phyloP scores from a whole-genome alignment of 2,113 vertebrate species.

The Rhynchomys soricoides region DNA sequence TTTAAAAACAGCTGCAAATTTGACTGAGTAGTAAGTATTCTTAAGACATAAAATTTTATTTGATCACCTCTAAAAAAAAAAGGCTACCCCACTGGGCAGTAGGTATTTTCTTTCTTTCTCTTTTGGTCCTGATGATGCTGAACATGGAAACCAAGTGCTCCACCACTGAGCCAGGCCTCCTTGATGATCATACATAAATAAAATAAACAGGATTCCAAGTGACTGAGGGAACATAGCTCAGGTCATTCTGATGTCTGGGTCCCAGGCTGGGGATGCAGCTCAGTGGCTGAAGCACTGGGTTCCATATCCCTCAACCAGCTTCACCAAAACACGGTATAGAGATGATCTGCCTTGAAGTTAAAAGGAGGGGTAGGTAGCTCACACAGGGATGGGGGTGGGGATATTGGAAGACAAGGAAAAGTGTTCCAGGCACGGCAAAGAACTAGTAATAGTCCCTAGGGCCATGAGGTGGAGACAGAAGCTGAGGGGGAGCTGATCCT shows the following conservation, averaged over 20 bases:
- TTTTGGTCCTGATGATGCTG: not conserved
- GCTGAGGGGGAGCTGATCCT: not conserved
- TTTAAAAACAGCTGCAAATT: not conserved
- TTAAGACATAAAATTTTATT: not conserved
- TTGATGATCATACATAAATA: not conserved
- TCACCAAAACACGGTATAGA: not conserved
- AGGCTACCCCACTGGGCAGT: not conserved
- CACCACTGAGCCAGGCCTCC: not conserved
- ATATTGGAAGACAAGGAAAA: not conserved
- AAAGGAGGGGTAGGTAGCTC: too few relatives aligned
- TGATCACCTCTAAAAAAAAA: not conserved
- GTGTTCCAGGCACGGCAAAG: not conserved
- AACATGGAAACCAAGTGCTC: not conserved
- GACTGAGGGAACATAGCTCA: rapidly evolving
- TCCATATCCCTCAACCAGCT: too few relatives aligned
- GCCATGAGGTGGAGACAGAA: not conserved
- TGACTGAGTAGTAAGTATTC: not conserved
- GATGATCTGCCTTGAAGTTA: rapidly evolving
- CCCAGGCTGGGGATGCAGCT: too few relatives aligned
- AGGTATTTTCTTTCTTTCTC: not conserved
- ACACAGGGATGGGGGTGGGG: not conserved
- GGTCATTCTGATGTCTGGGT: not conserved
- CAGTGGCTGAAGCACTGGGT: not conserved
- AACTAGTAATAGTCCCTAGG: not conserved
- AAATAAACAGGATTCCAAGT: too few relatives aligned